Base-by-base conservation (phyloP, 2,797 vertebrate genomes). In the Lithobates sylvaticus region DNA sequence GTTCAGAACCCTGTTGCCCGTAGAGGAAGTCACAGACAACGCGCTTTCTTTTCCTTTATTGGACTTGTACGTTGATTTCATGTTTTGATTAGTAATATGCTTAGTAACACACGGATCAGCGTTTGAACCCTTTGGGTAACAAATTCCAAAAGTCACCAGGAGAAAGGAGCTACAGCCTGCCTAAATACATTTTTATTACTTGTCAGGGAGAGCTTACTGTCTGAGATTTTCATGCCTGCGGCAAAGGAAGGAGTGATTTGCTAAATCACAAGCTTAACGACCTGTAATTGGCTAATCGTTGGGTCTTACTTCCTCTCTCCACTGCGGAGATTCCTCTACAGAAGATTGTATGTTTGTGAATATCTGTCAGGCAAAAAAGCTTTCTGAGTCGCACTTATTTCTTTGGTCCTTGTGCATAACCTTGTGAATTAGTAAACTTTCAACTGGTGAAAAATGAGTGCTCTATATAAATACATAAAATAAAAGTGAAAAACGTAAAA, bases 271-370 rank as follows among this genome's bases (percentile, higher is more conserved):
- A 68, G 80, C 71, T 61, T 77, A 87, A 87, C 75, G 61, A 73
- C 74, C 69, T 87, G 80, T 87, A 87, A 87, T 87, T 83, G 80
- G 54, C 13, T 78, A 87, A 87, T 87, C 23, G 78, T 73, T 61
- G 16, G 64, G 13, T 70, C 34, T 73, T 15, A 61, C 39, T 76
- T 81, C 83, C 77, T 68, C 42, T 71, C 26, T 47, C 23, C 29
- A 1, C 39, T 47, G 26, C 23, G 26, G 21, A 23, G 76, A 79
- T 81, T 65, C 16, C 70, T 54, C 64, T 65, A 12, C 26, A 27
- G 21, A 68, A 44, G 32, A 26, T 32, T 68, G 68, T 36, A 21
- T 26, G 81, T 27, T 34, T 44, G 16, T 47, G 21, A 47, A 68
- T 50, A 68, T 32, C 72, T 61, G 58, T 54, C 27, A 16, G 16